Conservation (phyloP, 2,888 invertebrate genomes). For the Lasiommata megera region DNA sequence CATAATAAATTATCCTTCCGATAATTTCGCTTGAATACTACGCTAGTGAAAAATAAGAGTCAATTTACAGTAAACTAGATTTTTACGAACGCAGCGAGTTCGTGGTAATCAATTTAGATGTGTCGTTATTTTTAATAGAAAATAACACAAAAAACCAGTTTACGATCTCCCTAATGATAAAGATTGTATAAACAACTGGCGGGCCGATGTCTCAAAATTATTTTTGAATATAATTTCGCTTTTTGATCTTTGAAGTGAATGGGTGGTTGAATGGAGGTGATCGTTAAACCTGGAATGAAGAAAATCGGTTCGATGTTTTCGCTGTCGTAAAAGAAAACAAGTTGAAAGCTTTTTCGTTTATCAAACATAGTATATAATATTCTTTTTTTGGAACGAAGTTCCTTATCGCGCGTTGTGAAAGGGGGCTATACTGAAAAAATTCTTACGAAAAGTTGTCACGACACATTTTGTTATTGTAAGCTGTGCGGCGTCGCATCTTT, state of each 20-base stretch:
- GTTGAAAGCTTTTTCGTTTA: not conserved
- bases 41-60: not conserved
- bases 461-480: too few species aligned
- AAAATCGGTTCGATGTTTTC: constrained; percentile 3
- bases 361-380: too few species aligned
- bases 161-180: constrained; percentile 37
- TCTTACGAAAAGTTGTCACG: too few species aligned
- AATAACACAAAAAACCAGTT: not conserved
- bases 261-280: not conserved
- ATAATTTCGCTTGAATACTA: not conserved
- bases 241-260: constrained; percentile 10
- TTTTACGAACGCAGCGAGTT: constrained; percentile 27
- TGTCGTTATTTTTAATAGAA: constrained; percentile 1
- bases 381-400: too few species aligned
- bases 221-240: constrained; percentile 9
- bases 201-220: constrained; percentile 32
- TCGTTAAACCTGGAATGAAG: constrained; percentile 5
- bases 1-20: not conserved
- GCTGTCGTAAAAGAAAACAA: not conserved
- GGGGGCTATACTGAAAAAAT: too few species aligned
- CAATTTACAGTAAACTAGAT: not conserved
- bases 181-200: constrained; percentile 25
- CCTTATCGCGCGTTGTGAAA: too few species aligned
- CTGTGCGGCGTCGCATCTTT: too few species aligned
- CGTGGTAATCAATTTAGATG: constrained; percentile 40